Base-by-base conservation (phyloP, 2,113 vertebrate genomes). In the Semnornis frantzii region DNA sequence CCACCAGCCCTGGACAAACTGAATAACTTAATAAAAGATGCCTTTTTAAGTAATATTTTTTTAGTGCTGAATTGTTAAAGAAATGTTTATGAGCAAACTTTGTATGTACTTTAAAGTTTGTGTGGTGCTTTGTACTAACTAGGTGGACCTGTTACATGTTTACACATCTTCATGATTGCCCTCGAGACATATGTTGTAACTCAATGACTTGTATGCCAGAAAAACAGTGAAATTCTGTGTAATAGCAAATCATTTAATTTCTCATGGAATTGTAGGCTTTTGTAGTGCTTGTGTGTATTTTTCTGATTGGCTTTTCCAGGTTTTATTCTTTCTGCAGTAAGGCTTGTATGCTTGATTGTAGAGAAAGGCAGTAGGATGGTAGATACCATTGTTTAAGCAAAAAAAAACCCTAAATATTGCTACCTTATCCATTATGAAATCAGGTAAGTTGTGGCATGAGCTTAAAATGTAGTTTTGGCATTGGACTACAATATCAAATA, bases 41-140 rank as follows among this genome's bases (percentile, higher is more conserved):
- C 96, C 97, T 97, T 97, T 97, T 92, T 59, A 95, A 94, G 93
- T 97, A 73, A 96, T 97, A 97, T 97, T 97, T 97, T 97, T 97
- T 95, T 97, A 97, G 97, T 95, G 95, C 91, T 95, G 89, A 96
- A 95, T 89, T 97, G 92, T 96, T 52, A 52, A 92, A 97, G 71
- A 95, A 96, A 84, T 97, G 96, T 95, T 95, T 97, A 95, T 88
- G 95, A 97, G 92, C 94, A 91, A 91, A 97, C 95, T 97, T 97
- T 97, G 84, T 97, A 95, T 95, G 96, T 97, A 94, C 71, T 79
- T 62, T 89, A 19, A 90, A 87, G 80, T 96, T 94, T 81, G 94
- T 96, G 97, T 91, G 90, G 93, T 97, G 96, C 96, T 97, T 97
- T 94, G 96, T 97, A 96, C 94, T 94, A 85, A 97, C 73, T 92